Conservation (phyloP, 2,888 invertebrate genomes). For the Limnephilus auricula region DNA sequence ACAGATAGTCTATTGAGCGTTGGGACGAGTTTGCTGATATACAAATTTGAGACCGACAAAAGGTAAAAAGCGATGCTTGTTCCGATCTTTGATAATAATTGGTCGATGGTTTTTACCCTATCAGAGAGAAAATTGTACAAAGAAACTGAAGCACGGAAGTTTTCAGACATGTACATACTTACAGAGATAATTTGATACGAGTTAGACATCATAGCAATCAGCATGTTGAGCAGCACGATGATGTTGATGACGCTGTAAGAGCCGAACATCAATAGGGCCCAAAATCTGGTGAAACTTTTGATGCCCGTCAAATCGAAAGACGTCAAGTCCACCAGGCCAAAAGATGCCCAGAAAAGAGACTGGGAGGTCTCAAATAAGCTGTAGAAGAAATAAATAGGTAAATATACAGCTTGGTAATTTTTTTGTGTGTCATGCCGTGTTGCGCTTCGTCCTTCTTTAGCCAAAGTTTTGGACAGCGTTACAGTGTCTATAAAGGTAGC, state of each 20-base stretch:
- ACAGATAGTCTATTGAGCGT: too few relatives aligned
- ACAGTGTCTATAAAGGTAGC: too few relatives aligned
- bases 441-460: too few relatives aligned
- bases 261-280: slow-evolving; percentile 98
- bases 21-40: too few relatives aligned
- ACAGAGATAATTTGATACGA: slow-evolving; percentile 98
- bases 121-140: too few relatives aligned
- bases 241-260: slow-evolving; percentile 98
- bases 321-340: slow-evolving; percentile 95
- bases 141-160: neutral
- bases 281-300: slow-evolving; percentile 97
- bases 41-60: too few relatives aligned
- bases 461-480: too few relatives aligned
- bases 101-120: too few relatives aligned
- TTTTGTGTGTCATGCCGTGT: too few relatives aligned
- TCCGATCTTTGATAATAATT: too few relatives aligned
- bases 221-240: slow-evolving; percentile 96
- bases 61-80: too few relatives aligned
- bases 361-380: slow-evolving; percentile 98
- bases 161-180: slow-evolving; percentile 71
- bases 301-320: slow-evolving; percentile 96
- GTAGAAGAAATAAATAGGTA: slow-evolving; percentile 67
- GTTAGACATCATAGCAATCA: slow-evolving; percentile 99
- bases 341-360: slow-evolving; percentile 98
- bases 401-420: neutral